Conservation (phyloP, 2,113 vertebrate genomes). For the Cololabis saira region DNA sequence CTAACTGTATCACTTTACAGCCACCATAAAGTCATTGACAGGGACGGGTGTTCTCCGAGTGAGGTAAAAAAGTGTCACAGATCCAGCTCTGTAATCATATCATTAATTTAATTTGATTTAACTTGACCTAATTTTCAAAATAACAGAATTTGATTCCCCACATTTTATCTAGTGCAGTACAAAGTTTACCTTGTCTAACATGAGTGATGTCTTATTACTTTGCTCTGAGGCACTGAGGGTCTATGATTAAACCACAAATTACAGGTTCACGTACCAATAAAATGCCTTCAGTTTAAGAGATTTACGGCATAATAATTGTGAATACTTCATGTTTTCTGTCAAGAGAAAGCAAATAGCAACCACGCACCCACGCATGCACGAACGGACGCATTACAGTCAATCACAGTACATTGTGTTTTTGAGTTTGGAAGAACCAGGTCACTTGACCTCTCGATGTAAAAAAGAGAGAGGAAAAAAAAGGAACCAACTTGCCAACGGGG, state of each 20-base stretch:
- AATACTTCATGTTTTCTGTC: no score
- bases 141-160: background rate
- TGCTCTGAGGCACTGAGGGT: constrained; percentile 9
- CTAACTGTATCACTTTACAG: constrained; percentile 69
- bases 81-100: constrained; percentile 43
- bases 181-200: background rate
- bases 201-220: constrained; percentile 34
- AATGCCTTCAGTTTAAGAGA: no score
- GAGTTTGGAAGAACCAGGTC: background rate
- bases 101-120: no score
- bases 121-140: no score
- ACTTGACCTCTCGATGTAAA: constrained; percentile 1
- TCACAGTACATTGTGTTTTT: background rate
- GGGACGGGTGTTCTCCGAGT: constrained; percentile 44
- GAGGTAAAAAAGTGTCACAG: constrained; percentile 13
- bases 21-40: constrained; percentile 56
- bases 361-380: no score
- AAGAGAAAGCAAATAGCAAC: no score
- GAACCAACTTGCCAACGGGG: constrained; percentile 30
- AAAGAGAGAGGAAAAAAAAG: background rate
- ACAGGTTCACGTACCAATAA: no score
- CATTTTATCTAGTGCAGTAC: background rate
- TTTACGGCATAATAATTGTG: no score
- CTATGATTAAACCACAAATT: no score
- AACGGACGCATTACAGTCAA: no score